A percentile compares a stretch with the other conserved stretches of the same genome.
These are phyloP conservation scores for Leptogaster cylindrica DNA, from an alignment of 2,888 invertebrate genomes.

Conservation along the genomic window DNA sequence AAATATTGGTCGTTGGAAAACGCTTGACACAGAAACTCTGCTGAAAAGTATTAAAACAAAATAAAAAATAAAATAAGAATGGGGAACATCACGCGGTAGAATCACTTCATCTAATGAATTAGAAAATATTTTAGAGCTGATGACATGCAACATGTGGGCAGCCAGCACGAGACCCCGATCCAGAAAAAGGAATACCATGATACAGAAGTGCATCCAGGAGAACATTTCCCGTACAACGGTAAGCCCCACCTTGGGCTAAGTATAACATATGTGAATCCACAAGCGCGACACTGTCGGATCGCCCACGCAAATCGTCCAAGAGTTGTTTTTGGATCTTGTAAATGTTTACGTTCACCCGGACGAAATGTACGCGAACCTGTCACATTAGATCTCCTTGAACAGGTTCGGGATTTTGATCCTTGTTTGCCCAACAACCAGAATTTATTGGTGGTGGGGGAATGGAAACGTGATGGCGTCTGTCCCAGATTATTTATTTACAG, in stretches of 20 bases:
- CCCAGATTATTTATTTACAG: conserved; percentile 14
- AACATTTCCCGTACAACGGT: conserved; percentile 10
- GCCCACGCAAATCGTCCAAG: conserved; percentile 22
- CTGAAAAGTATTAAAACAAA: not conserved
- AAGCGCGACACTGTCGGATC: conserved; percentile 21
- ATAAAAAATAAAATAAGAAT: too few relatives aligned
- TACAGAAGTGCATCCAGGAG: not conserved
- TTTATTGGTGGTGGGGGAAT: too few relatives aligned
- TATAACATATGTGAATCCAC: conserved; percentile 15
- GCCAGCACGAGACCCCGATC: conserved; percentile 19
- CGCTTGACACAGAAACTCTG: not conserved
- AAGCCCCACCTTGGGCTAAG: conserved; percentile 28
- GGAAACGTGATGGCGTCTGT: conserved; percentile 11
- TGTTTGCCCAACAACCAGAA: conserved; percentile 7
- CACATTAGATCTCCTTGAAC: conserved; percentile 22
- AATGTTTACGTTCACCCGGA: conserved; percentile 7
- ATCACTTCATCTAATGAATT: conserved; percentile 30
- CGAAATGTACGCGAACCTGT: conserved; percentile 23
- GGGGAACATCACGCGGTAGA: conserved; percentile 26
- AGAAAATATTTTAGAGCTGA: conserved; percentile 27
- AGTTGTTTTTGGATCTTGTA: not conserved
- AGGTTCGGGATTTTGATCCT: conserved; percentile 12
- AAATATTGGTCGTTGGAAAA: conserved; percentile 19
- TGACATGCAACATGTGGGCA: conserved; percentile 28
- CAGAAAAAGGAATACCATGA: not conserved